Percentiles rank a stretch among this genome's conserved stretches.
phyloP scores from a whole-genome alignment of 2,888 invertebrate species.

The Dromius quadrimaculatus region DNA sequence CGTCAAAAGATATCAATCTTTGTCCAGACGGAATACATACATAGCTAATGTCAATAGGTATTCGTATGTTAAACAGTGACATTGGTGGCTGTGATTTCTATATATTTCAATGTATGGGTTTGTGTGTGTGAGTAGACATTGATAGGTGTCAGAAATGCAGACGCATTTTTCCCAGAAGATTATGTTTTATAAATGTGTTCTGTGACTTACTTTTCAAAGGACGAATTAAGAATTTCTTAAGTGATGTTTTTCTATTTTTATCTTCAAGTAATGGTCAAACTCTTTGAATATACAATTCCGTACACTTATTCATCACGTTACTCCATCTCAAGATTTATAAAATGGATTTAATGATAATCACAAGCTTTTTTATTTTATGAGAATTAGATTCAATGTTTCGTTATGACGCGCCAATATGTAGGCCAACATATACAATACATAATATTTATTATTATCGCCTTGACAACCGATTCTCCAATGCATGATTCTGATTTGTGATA shows the following conservation, averaged over 20 bases:
- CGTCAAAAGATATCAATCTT: conserved; percentile 42
- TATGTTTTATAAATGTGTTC: no score
- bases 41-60: conserved; percentile 48
- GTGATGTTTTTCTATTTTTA: no score
- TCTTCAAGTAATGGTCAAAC: no score
- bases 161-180: no score
- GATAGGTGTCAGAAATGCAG: not conserved
- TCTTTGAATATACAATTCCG: no score
- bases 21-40: conserved; percentile 49
- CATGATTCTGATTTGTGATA: conserved; percentile 21
- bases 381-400: conserved; percentile 5
- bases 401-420: conserved; percentile 11
- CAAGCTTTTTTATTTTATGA: no score
- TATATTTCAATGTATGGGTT: no score
- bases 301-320: no score
- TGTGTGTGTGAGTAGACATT: conserved; percentile 29
- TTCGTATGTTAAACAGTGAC: conserved; percentile 48
- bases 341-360: no score
- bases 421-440: conserved; percentile 27
- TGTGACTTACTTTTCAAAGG: no score
- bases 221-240: no score
- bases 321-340: no score
- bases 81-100: conserved; percentile 38
- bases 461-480: not conserved
- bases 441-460: conserved; percentile 15